A percentile compares a stretch with the other conserved stretches of the same genome.
phyloP scores from a whole-genome alignment of 2,888 invertebrate species.

The Pyrochroa serraticornis region DNA sequence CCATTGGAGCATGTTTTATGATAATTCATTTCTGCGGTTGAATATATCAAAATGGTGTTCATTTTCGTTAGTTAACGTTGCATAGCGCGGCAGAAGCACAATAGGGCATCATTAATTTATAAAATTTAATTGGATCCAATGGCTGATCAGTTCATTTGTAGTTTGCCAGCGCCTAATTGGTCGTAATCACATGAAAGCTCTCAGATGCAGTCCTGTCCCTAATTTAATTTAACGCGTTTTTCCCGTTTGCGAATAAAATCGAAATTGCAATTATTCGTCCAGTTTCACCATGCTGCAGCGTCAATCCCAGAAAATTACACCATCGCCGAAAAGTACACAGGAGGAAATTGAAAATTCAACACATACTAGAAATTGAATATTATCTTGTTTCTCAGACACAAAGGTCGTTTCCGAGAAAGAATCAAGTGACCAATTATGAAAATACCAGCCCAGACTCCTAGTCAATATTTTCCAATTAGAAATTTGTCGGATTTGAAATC shows the following conservation, averaged over 20 bases:
- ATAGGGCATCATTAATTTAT: constrained; percentile 8
- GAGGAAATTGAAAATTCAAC: constrained; percentile 19
- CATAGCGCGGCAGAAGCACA: not conserved
- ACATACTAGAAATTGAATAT: constrained; percentile 3
- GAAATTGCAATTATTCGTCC: too few species aligned
- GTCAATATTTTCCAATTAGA: too few species aligned
- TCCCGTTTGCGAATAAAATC: too few species aligned
- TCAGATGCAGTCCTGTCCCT: too few species aligned
- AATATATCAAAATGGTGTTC: constrained; percentile 1
- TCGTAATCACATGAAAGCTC: too few species aligned
- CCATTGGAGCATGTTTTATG: constrained; percentile 14
- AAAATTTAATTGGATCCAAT: constrained; percentile 1
- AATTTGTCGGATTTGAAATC: too few species aligned
- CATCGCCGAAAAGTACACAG: constrained; percentile 6
- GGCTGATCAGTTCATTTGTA: not conserved
- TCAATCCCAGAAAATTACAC: constrained; percentile 4
- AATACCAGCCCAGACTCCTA: too few species aligned
- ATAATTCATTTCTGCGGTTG: constrained; percentile 6
- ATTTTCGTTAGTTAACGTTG: constrained; percentile 3
- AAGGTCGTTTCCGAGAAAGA: not conserved
- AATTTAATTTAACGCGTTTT: too few species aligned
- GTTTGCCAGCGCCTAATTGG: too few species aligned
- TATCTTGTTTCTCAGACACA: constrained; percentile 3
- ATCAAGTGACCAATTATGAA: too few species aligned
- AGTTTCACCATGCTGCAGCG: not conserved